Conservation (phyloP, 2,888 invertebrate species). For the Nomada fucata region DNA sequence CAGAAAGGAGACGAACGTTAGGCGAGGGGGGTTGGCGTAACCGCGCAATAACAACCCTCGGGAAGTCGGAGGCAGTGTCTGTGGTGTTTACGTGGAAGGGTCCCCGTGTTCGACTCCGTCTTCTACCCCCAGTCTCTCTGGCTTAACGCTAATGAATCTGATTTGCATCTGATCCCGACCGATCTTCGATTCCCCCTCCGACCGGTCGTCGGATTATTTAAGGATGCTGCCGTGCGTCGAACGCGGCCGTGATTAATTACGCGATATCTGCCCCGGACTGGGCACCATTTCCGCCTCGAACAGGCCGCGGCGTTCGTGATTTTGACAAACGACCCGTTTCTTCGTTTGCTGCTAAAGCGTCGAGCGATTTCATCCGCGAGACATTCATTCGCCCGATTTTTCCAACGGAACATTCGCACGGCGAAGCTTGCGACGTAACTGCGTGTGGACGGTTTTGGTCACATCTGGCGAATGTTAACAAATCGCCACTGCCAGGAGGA, state of each 20-base stretch:
- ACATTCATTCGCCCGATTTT: no score
- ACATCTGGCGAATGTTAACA: background rate
- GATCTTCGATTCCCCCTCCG: conserved; percentile 75
- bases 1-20: conserved; percentile 52
- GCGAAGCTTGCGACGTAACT: background rate
- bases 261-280: conserved; percentile 52
- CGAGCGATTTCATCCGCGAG: no score
- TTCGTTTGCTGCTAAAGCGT: background rate
- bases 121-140: conserved; percentile 49
- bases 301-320: background rate
- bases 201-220: conserved; percentile 74
- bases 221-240: conserved; percentile 51
- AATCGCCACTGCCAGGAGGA: background rate
- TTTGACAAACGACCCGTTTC: conserved; percentile 1
- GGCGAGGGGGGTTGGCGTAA: conserved; percentile 68
- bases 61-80: conserved; percentile 49
- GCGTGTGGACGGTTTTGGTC: background rate
- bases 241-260: conserved; percentile 72
- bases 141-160: conserved; percentile 83
- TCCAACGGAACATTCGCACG: no score
- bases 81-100: conserved; percentile 68
- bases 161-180: conserved; percentile 83
- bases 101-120: conserved; percentile 46
- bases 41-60: conserved; percentile 79
- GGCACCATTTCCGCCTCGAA: conserved; percentile 25